Evolutionary conservation across 2,888 invertebrate genomes (phyloP).

Genomic region (Apotomis betuletana): DNA sequence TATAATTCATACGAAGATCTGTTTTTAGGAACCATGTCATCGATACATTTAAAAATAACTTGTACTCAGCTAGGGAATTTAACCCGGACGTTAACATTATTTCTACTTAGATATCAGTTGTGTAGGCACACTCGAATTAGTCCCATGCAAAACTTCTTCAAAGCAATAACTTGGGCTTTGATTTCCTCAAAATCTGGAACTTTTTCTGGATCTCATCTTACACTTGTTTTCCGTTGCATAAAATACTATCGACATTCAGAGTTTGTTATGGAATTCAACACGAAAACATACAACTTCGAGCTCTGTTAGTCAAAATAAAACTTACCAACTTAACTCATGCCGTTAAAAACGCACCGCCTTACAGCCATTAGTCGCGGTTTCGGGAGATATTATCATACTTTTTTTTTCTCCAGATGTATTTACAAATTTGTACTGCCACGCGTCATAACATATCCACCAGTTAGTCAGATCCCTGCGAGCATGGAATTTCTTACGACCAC

Average conservation of each 20-base stretch:
- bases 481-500: background rate
- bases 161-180: too few relatives aligned
- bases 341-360: background rate
- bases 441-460: conserved; percentile 19
- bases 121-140: too few relatives aligned
- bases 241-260: conserved; percentile 51
- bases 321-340: conserved; percentile 33
- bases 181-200: too few relatives aligned
- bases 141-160: too few relatives aligned
- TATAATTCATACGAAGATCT: too few relatives aligned
- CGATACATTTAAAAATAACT: too few relatives aligned
- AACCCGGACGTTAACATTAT: too few relatives aligned
- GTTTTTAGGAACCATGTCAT: too few relatives aligned
- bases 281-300: conserved; percentile 56
- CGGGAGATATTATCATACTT: background rate
- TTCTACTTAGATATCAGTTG: too few relatives aligned
- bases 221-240: background rate
- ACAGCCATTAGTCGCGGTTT: background rate
- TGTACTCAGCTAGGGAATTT: too few relatives aligned
- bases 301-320: conserved; percentile 57
- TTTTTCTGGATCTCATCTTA: too few relatives aligned
- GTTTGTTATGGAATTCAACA: conserved; percentile 63
- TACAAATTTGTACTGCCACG: conserved; percentile 44
- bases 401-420: conserved; percentile 12
- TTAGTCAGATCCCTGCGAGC: background rate